A percentile compares a stretch with the other conserved stretches of the same genome.
phyloP scores from a whole-genome alignment of 2,797 vertebrate genomes.

The Crenichthys baileyi region DNA sequence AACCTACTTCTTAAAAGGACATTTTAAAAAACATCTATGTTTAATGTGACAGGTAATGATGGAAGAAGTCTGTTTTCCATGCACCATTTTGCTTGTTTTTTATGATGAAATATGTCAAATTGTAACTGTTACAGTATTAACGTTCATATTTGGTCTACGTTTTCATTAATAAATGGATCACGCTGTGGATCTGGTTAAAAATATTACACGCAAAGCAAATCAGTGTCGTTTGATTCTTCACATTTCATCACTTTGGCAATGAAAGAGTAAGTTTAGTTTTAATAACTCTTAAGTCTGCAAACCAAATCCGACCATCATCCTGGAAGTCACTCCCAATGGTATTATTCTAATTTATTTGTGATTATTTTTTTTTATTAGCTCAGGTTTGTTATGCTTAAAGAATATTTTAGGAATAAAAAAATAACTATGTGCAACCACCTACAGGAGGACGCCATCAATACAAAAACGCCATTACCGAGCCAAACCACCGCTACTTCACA shows the following conservation, averaged over 20 bases:
- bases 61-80: conserved; percentile 13
- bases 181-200: conserved; percentile 36
- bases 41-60: conserved; percentile 16
- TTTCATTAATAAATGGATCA: conserved; percentile 65
- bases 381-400: background rate
- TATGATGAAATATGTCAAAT: conserved; percentile 7
- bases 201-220: conserved; percentile 5
- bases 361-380: background rate
- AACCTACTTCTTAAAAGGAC: conserved; percentile 9
- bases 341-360: background rate
- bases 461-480: background rate
- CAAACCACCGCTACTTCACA: background rate
- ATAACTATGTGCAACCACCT: background rate
- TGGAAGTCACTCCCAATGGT: background rate
- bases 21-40: conserved; percentile 8
- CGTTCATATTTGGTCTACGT: conserved; percentile 32
- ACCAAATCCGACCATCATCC: background rate
- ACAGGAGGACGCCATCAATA: background rate
- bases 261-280: background rate
- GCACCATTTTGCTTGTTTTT: conserved; percentile 26
- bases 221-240: background rate
- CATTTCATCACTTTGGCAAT: background rate
- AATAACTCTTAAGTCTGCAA: background rate
- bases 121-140: conserved; percentile 23
- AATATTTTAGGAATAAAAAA: background rate